phyloP scores from a whole-genome alignment of 2,797 vertebrate genomes.

The Paguma larvata region DNA sequence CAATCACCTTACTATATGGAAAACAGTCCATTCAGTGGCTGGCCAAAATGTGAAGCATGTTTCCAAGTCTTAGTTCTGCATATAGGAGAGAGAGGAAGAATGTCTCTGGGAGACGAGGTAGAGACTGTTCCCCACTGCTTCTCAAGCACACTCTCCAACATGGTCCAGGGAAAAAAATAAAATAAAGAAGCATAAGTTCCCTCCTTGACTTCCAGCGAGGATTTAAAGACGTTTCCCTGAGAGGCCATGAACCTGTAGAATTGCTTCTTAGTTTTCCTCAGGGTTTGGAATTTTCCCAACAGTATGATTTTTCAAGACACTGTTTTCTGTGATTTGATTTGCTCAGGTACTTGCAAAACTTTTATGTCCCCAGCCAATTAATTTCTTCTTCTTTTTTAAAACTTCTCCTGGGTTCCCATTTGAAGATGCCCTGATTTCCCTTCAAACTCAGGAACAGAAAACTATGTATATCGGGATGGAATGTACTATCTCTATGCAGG shows the following conservation, averaged over 20 bases:
- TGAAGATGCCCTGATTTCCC: neutral
- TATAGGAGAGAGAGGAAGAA: neutral
- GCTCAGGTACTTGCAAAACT: neutral
- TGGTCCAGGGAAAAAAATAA: neutral
- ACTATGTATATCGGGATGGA: rapidly evolving
- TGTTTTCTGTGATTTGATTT: neutral
- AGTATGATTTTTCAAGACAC: neutral
- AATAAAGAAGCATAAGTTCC: neutral
- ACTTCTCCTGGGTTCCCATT: neutral
- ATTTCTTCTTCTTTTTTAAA: neutral
- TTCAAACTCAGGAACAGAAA: neutral
- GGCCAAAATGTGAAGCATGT: rapidly evolving
- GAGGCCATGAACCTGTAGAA: neutral
- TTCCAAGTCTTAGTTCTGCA: neutral
- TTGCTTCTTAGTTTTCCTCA: neutral
- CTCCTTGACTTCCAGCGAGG: neutral
- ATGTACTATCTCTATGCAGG: neutral
- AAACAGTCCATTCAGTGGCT: neutral
- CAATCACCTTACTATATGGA: neutral
- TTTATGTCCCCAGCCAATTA: neutral
- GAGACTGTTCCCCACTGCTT: neutral
- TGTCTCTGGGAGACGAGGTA: rapidly evolving
- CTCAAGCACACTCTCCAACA: neutral
- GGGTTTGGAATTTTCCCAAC: neutral
- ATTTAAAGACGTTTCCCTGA: constrained; percentile 5